Percentiles rank a stretch among this genome's conserved stretches.
These are phyloP conservation scores for Rhagonycha fulva DNA, from an alignment of 2,888 invertebrate species.

Conservation along the genomic window DNA sequence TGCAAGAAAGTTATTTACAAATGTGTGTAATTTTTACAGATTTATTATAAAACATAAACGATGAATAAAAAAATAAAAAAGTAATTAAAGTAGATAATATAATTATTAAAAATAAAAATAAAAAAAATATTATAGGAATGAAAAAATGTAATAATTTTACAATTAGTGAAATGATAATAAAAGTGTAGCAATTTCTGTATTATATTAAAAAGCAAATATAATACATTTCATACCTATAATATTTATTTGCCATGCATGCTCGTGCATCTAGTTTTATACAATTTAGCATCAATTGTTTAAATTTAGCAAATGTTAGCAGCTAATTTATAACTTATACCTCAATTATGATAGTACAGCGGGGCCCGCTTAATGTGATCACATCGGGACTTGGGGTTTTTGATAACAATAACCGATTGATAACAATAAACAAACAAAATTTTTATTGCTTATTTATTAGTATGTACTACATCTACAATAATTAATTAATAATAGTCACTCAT, in stretches of 20 bases:
- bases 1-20: not conserved
- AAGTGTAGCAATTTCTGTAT: not conserved
- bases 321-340: too few relatives aligned
- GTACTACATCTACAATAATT: too few relatives aligned
- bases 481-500: too few relatives aligned
- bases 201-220: not conserved
- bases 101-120: not conserved
- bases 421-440: too few relatives aligned
- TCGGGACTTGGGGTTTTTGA: too few relatives aligned
- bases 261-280: not conserved
- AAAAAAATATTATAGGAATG: not conserved
- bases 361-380: too few relatives aligned
- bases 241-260: not conserved
- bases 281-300: too few relatives aligned
- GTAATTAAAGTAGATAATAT: not conserved
- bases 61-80: not conserved
- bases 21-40: not conserved
- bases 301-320: not conserved
- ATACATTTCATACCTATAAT: too few relatives aligned
- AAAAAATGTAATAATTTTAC: not conserved
- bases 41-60: not conserved
- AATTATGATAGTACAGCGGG: too few relatives aligned
- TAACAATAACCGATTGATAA: too few relatives aligned
- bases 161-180: not conserved
- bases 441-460: too few relatives aligned